Conservation (phyloP, 1,140 invertebrate genomes). For the Prorops nasuta region DNA sequence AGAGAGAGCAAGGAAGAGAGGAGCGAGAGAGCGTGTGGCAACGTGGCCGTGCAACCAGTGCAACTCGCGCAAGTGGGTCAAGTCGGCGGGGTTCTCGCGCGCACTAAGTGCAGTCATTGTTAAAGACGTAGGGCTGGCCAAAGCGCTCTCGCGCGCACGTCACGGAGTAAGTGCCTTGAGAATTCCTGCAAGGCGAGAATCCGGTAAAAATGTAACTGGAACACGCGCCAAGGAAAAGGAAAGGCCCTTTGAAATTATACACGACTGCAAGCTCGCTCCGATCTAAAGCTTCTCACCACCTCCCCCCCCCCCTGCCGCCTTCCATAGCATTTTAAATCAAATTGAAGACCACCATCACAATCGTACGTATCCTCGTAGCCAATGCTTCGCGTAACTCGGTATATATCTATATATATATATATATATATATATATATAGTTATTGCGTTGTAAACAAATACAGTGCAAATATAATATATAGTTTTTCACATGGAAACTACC, state of each 20-base stretch:
- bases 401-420: too few species aligned
- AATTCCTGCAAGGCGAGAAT: constrained; percentile 15
- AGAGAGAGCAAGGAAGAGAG: background rate
- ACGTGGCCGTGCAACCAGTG: too few species aligned
- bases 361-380: too few species aligned
- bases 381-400: too few species aligned
- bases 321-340: constrained; percentile 6
- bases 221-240: constrained; percentile 5
- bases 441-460: too few species aligned
- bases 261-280: background rate
- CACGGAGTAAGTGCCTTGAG: constrained; percentile 24
- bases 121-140: constrained; percentile 20
- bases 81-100: constrained; percentile 13
- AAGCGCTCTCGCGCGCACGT: too few species aligned
- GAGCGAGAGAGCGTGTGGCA: background rate
- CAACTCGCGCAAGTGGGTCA: constrained; percentile 24
- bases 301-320: background rate
- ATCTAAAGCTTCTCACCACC: constrained; percentile 13
- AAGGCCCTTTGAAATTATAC: constrained; percentile 7
- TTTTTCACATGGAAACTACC: too few species aligned
- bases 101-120: constrained; percentile 21
- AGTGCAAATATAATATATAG: too few species aligned
- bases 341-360: constrained; percentile 7
- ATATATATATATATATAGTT: too few species aligned
- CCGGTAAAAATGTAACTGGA: constrained; percentile 16